Conservation (phyloP, 1,140 invertebrate genomes). For the Scaptomyza pallida region DNA sequence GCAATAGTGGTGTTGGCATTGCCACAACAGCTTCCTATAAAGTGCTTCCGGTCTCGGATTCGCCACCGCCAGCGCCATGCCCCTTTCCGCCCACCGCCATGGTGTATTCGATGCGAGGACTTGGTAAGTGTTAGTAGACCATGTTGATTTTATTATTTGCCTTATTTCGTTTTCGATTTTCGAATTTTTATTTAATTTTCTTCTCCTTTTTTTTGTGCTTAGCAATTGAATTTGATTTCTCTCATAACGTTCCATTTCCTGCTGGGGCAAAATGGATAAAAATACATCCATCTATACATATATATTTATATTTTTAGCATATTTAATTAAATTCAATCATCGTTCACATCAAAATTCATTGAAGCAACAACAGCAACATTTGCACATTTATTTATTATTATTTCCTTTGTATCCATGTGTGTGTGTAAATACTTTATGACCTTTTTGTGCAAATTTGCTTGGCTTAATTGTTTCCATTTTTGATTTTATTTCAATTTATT, state of each 20-base stretch:
- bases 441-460: slow-evolving; percentile 3
- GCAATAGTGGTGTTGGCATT: slow-evolving; percentile 79
- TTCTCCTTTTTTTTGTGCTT: slow-evolving; percentile 4
- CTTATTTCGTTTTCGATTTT: slow-evolving; percentile 16
- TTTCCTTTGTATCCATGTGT: neutral
- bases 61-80: slow-evolving; percentile 78
- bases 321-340: slow-evolving; percentile 14
- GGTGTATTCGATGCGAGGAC: slow-evolving; percentile 90
- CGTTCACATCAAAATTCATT: slow-evolving; percentile 1
- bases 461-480: slow-evolving; percentile 21
- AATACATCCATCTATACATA: no score
- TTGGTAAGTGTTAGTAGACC: slow-evolving; percentile 85
- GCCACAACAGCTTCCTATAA: slow-evolving; percentile 82
- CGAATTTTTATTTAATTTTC: slow-evolving; percentile 11
- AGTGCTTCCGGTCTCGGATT: slow-evolving; percentile 83
- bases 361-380: neutral
- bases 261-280: neutral
- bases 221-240: slow-evolving; percentile 11
- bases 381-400: neutral
- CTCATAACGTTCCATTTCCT: neutral
- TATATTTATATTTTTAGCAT: slow-evolving; percentile 12
- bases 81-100: slow-evolving; percentile 94
- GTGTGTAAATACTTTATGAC: slow-evolving; percentile 4
- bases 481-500: slow-evolving; percentile 30
- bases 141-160: slow-evolving; percentile 59